Evolutionary conservation across 1,140 invertebrate species (phyloP).

Genomic region (Aphelenchoides fujianensis): DNA sequence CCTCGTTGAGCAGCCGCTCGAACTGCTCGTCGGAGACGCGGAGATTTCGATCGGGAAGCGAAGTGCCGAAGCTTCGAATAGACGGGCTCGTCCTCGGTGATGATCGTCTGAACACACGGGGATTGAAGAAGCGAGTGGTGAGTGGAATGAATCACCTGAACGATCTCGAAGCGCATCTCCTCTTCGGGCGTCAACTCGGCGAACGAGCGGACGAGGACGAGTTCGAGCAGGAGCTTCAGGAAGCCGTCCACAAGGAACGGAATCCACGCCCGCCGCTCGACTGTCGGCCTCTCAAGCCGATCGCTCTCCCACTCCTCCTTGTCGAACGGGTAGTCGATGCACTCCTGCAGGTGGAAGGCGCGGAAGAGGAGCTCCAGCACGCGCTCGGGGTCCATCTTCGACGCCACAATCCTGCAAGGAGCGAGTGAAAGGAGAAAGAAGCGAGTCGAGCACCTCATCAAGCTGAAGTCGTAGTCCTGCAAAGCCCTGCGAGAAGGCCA

Average conservation of each 20-base stretch:
- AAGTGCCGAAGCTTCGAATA: conserved; percentile 19
- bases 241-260: conserved; percentile 18
- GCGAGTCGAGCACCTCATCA: neutral
- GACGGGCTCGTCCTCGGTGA: conserved; percentile 3
- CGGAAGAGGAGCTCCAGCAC: conserved; percentile 7
- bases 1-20: conserved; percentile 14
- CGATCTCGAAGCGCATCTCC: neutral
- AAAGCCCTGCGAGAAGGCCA: conserved; percentile 11
- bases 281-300: neutral
- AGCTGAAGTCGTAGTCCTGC: conserved; percentile 6
- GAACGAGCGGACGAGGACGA: conserved; percentile 2
- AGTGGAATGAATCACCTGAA: conserved; percentile 5
- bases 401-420: conserved; percentile 1
- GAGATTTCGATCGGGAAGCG: neutral
- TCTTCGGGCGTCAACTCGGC: neutral
- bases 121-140: no score
- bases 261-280: conserved; percentile 4
- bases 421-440: neutral
- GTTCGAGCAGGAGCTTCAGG: conserved; percentile 15
- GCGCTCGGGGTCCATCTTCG: conserved; percentile 13
- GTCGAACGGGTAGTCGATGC: conserved; percentile 13
- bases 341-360: conserved; percentile 19
- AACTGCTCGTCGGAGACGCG: neutral
- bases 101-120: no score
- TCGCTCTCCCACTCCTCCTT: neutral